These are phyloP conservation scores for Anhinga rufa DNA, from an alignment of 2,113 vertebrate species.

Conservation along the genomic window DNA sequence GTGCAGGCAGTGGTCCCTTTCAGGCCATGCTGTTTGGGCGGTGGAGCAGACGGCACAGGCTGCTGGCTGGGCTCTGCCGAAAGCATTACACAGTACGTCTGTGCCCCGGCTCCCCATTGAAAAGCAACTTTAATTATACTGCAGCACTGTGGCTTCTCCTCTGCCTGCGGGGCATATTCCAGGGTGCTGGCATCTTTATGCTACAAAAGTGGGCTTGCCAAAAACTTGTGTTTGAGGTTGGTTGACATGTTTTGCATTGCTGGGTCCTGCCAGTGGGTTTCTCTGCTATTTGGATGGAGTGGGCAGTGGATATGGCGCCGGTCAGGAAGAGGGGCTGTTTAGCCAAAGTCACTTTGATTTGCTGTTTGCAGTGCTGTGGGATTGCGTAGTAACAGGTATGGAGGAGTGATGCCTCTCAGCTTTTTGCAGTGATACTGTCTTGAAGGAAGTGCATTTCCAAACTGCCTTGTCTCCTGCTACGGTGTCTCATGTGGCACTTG, in stretches of 20 bases:
- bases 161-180: fast-evolving
- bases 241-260: neutral
- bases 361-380: neutral
- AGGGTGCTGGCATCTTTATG: neutral
- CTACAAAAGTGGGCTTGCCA: neutral
- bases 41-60: neutral
- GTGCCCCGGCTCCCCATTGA: neutral
- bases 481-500: neutral
- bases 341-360: neutral
- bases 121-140: neutral
- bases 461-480: neutral
- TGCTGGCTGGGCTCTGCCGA: neutral
- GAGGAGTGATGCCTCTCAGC: neutral
- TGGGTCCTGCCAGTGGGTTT: neutral
- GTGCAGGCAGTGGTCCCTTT: neutral
- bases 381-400: neutral
- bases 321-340: neutral
- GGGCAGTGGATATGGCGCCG: neutral
- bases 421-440: neutral
- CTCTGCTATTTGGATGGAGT: neutral
- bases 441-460: neutral
- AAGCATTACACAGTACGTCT: neutral
- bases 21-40: neutral
- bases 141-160: neutral
- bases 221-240: neutral